These are phyloP conservation scores for Coregonus suidteri DNA, from an alignment of 2,797 vertebrate genomes.

Conservation along the genomic window DNA sequence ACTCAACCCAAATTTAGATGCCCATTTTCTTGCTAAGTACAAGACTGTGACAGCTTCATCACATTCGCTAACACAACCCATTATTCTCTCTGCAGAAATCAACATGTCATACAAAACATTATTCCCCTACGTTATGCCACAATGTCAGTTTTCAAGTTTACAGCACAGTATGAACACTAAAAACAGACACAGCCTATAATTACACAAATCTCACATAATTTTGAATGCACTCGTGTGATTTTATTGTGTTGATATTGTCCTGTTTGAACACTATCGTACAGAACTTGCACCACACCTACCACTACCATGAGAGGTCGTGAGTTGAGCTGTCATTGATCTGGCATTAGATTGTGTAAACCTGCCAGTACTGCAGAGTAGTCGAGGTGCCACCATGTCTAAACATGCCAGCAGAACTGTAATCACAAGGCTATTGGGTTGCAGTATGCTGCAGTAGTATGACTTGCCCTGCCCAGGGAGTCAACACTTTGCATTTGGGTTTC, in stretches of 20 bases:
- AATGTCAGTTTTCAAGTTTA: background rate
- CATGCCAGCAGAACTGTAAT: background rate
- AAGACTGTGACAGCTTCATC: background rate
- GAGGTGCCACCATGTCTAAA: background rate
- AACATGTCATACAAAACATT: background rate
- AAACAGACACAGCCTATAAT: background rate
- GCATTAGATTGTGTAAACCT: background rate
- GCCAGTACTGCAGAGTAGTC: background rate
- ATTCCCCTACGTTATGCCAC: background rate
- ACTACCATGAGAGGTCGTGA: background rate
- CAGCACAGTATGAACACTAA: background rate
- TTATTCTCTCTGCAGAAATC: background rate
- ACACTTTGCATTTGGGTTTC: background rate
- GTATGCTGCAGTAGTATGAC: background rate
- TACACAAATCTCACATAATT: background rate
- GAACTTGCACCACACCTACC: background rate
- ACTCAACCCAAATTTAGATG: conserved; percentile 3
- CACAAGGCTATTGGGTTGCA: background rate
- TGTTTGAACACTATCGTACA: background rate
- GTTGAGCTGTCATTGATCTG: background rate
- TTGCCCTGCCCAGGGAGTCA: background rate
- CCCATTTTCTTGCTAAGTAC: background rate
- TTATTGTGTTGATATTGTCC: background rate
- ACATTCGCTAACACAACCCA: background rate
- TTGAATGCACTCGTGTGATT: background rate